phyloP scores from a whole-genome alignment of 2,888 invertebrate species.

The Allygus modestus region DNA sequence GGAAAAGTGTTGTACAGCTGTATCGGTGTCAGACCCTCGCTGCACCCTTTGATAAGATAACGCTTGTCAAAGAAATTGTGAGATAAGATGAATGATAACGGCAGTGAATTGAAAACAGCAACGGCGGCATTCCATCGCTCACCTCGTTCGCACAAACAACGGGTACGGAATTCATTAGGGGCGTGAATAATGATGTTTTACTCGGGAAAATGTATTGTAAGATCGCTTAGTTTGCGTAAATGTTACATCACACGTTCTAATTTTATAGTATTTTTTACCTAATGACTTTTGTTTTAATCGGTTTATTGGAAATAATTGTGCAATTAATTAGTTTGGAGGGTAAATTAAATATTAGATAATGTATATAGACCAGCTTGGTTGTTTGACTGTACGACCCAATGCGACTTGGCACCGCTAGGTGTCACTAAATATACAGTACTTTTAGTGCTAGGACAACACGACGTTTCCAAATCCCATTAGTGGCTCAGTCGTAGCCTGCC shows the following conservation, averaged over 20 bases:
- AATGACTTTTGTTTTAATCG: too few species aligned
- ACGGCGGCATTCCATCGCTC: slow-evolving; percentile 52
- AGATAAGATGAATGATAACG: slow-evolving; percentile 63
- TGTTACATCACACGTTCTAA: not conserved
- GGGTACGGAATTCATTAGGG: slow-evolving; percentile 52
- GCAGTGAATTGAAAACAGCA: slow-evolving; percentile 35
- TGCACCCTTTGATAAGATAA: slow-evolving; percentile 62
- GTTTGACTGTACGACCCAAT: too few species aligned
- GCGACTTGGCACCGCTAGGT: too few species aligned
- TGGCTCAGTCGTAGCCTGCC: too few species aligned
- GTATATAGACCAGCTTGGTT: too few species aligned
- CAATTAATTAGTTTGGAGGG: too few species aligned
- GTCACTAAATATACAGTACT: too few species aligned
- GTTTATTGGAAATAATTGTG: too few species aligned
- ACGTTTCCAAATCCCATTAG: too few species aligned
- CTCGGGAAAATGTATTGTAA: not conserved
- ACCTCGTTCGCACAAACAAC: slow-evolving; percentile 40
- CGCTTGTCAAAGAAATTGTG: slow-evolving; percentile 62
- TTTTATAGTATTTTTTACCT: too few species aligned
- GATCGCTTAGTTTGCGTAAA: slow-evolving; percentile 18
- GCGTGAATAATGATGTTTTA: slow-evolving; percentile 51
- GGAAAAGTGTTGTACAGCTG: slow-evolving; percentile 61
- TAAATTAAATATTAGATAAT: too few species aligned
- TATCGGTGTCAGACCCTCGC: slow-evolving; percentile 61
- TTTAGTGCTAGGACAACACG: too few species aligned